Evolutionary conservation across 2,113 vertebrate species (phyloP).

Genomic region (Balaenoptera acutorostrata): DNA sequence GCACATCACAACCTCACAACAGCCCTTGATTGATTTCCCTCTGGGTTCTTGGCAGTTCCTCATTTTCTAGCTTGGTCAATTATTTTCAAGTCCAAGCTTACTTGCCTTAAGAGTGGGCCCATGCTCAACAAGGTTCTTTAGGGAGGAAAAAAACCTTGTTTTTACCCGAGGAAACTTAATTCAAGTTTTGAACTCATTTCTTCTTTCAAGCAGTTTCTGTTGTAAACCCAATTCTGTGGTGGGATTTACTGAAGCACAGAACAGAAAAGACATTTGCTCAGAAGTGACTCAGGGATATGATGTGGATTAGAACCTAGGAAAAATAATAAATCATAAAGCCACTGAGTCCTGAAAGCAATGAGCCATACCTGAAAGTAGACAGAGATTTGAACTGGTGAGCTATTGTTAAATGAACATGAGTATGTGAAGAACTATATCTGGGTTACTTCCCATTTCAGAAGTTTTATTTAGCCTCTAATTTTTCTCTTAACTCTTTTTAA

Average conservation of each 20-base stretch:
- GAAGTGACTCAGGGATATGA: conserved; percentile 51
- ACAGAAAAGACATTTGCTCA: conserved; percentile 58
- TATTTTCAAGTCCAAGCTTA: conserved; percentile 42
- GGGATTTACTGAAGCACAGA: conserved; percentile 64
- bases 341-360: background rate
- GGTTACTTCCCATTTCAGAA: conserved; percentile 6
- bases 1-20: background rate
- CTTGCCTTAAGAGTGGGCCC: conserved; percentile 24
- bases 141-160: background rate
- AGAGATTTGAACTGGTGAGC: background rate
- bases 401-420: background rate
- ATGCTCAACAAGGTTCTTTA: conserved; percentile 30
- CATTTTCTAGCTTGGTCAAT: background rate
- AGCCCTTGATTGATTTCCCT: background rate
- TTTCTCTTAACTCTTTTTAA: conserved; percentile 30
- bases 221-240: conserved; percentile 49
- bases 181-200: conserved; percentile 68
- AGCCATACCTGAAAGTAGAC: conserved; percentile 13
- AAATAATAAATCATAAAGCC: conserved; percentile 46
- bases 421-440: background rate
- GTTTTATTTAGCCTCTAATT: conserved; percentile 35
- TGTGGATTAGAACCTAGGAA: conserved; percentile 32
- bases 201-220: conserved; percentile 52
- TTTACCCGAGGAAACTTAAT: conserved; percentile 61
- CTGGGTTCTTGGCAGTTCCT: background rate